Conservation (phyloP, 2,113 vertebrate species). For the Atrichornis clamosus region DNA sequence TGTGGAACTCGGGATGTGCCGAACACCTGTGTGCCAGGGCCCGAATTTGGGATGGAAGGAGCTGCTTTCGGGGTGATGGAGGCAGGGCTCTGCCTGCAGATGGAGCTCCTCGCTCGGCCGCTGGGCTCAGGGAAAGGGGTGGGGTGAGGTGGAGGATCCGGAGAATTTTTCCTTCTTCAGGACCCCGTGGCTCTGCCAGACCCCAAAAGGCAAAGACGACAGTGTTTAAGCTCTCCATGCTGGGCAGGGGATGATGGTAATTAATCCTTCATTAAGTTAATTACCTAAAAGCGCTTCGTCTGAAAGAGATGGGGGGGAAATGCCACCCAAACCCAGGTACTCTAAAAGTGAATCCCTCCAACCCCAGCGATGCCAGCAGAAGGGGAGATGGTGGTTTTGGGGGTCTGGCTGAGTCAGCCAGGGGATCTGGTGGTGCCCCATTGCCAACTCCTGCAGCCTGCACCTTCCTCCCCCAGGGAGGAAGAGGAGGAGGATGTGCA, state of each 20-base stretch:
- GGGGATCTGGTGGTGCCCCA: neutral
- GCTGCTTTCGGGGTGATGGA: neutral
- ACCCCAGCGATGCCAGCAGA: fast-evolving
- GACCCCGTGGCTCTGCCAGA: neutral
- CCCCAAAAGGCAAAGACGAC: neutral
- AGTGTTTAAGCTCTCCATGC: neutral
- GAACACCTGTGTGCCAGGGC: neutral
- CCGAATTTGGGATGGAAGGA: fast-evolving
- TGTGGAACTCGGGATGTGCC: fast-evolving
- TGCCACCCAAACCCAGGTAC: neutral
- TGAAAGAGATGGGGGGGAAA: neutral
- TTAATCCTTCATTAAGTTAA: neutral
- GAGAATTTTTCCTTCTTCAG: neutral
- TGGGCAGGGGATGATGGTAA: neutral
- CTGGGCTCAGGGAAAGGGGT: neutral
- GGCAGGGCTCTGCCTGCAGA: slow-evolving; percentile 1
- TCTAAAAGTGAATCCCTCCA: neutral
- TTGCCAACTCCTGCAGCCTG: neutral
- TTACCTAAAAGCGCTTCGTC: neutral
- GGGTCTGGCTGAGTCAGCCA: fast-evolving
- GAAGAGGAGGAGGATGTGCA: neutral
- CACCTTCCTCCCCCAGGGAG: neutral
- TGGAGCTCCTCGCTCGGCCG: neutral
- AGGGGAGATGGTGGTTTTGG: neutral
- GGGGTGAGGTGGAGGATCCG: neutral